A percentile compares a stretch with the other conserved stretches of the same genome.
These are phyloP conservation scores for Rhombomys opimus DNA, from an alignment of 2,113 vertebrate species.

Conservation along the genomic window DNA sequence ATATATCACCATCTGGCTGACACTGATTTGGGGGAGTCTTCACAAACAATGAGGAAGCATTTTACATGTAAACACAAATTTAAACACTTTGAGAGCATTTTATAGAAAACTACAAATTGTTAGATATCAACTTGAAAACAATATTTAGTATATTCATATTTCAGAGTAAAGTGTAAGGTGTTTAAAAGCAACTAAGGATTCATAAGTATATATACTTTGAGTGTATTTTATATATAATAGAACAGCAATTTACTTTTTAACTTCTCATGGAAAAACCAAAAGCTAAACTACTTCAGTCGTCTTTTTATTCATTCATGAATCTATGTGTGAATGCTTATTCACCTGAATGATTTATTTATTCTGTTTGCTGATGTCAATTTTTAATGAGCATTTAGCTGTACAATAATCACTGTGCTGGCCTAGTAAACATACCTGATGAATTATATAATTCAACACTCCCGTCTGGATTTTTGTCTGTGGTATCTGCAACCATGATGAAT, in stretches of 20 bases:
- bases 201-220: not conserved
- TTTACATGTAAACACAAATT: not conserved
- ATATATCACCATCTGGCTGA: not conserved
- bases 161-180: not conserved
- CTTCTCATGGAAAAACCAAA: not conserved
- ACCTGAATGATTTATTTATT: not conserved
- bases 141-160: slow-evolving; percentile 1
- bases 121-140: not conserved
- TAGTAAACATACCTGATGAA: not conserved
- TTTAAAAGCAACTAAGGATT: not conserved
- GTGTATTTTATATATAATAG: not conserved
- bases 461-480: not conserved
- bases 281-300: not conserved
- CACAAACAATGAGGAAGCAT: not conserved
- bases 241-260: slow-evolving; percentile 4
- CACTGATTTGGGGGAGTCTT: not conserved
- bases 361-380: slow-evolving; percentile 5
- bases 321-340: not conserved
- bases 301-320: not conserved
- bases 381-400: not conserved
- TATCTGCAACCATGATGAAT: not conserved
- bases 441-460: not conserved
- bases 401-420: not conserved
- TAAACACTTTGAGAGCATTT: not conserved
- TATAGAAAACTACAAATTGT: not conserved